Conservation (phyloP, 1,140 invertebrate species). For the Melitaea cinxia region DNA sequence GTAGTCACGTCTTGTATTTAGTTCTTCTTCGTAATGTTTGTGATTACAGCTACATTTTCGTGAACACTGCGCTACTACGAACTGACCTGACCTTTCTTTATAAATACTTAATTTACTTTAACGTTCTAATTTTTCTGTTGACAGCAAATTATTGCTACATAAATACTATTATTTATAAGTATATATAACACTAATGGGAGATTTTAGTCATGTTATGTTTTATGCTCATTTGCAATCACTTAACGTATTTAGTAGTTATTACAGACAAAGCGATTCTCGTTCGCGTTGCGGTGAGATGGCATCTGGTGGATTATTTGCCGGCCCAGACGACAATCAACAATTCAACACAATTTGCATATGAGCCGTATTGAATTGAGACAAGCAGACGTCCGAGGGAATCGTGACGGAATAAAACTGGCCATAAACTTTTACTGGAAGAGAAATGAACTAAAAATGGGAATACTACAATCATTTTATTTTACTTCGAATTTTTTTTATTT, state of each 20-base stretch:
- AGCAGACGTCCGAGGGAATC: conserved; percentile 48
- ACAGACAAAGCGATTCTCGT: not conserved
- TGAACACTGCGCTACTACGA: too few species aligned
- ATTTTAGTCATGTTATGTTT: too few species aligned
- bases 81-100: too few species aligned
- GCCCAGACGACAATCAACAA: conserved; percentile 69
- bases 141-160: too few species aligned
- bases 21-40: too few species aligned
- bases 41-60: too few species aligned
- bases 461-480: not conserved
- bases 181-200: too few species aligned
- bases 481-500: not conserved
- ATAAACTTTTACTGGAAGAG: conserved; percentile 30
- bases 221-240: not conserved
- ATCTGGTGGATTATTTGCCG: conserved; percentile 60
- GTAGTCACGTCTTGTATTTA: too few species aligned
- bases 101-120: too few species aligned
- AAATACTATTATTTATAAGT: too few species aligned
- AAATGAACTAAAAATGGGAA: not conserved
- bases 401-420: conserved; percentile 38
- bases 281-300: conserved; percentile 2
- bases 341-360: conserved; percentile 71
- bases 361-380: conserved; percentile 70
- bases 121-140: too few species aligned
- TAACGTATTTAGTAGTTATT: not conserved